phyloP scores from a whole-genome alignment of 2,888 invertebrate species.

The Euclidia mi region DNA sequence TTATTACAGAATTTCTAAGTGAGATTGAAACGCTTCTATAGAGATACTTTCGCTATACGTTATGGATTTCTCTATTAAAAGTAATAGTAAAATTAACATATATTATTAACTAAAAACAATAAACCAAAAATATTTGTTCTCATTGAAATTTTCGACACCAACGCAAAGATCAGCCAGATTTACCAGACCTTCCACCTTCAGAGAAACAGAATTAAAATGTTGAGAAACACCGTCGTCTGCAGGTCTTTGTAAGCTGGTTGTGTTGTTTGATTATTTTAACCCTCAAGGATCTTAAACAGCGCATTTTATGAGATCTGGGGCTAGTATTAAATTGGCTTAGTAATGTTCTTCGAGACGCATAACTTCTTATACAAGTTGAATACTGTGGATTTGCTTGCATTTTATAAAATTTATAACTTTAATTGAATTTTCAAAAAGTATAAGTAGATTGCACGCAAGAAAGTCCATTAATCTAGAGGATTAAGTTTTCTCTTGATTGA shows the following conservation, averaged over 20 bases:
- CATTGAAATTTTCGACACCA: conserved; percentile 20
- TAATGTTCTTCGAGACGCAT: conserved; percentile 31
- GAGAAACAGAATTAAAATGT: conserved; percentile 6
- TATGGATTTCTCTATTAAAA: too few species aligned
- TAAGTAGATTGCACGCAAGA: too few species aligned
- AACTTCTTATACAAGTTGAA: conserved; percentile 39
- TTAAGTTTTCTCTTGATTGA: too few species aligned
- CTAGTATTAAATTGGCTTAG: conserved; percentile 46
- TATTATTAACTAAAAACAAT: too few species aligned
- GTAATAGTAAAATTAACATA: too few species aligned
- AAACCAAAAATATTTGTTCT: conserved; percentile 8
- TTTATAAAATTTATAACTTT: too few species aligned
- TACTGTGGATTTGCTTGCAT: conserved; percentile 29
- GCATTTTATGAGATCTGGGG: conserved; percentile 38
- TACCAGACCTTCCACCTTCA: conserved; percentile 15
- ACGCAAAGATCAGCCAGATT: conserved; percentile 7
- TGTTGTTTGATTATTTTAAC: conserved; percentile 47
- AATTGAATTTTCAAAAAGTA: too few species aligned
- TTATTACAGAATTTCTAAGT: too few species aligned
- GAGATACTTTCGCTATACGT: too few species aligned
- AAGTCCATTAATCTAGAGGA: too few species aligned
- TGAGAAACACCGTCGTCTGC: conserved; percentile 1
- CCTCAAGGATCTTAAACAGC: conserved; percentile 33
- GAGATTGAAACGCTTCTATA: too few species aligned
- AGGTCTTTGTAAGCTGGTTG: conserved; percentile 39